Base-by-base conservation (phyloP, 2,888 invertebrate species). In the Keiferia lycopersicella region DNA sequence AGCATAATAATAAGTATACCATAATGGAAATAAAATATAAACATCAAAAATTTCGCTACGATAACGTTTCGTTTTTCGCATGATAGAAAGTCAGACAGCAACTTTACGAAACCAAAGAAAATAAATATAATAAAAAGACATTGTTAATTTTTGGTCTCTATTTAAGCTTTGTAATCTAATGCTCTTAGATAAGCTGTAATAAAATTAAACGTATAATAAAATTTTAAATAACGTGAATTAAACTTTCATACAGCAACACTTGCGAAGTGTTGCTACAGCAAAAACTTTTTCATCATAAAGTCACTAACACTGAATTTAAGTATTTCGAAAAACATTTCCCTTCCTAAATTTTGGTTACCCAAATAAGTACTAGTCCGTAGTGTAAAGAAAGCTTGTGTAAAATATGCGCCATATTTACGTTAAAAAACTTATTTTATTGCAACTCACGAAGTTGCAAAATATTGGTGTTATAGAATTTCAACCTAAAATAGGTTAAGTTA, bases 311-410 rank as follows among this genome's bases (percentile, higher is more conserved):
- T 3, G 14, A 41, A 41, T 41, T 45, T 41, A 41, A 45, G 8
- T 34, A 34, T 34, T n/a, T n/a, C 4, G 22, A 53, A 22, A 8
- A 22, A 20, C 12, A 22, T 22, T 53, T 53, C 10, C 10, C 56
- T 34, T 26, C 56, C n/a, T 59, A 72, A 73, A 69, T 67, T 72
- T 64, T 66, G 79, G 88, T 89, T 88, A 89, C 88, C 89, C 73
- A 81, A 78, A 77, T 20, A 78, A 80, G 79, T 74, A 79, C 90
- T 90, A 90, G 90, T 90, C 90, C 82, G 81, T 86, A 85, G 81
- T 70, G 72, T 82, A 78, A 63, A 62, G 77, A 63, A 62, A 74
- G 86, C 83, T 86, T 83, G 74, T 89, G 87, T 89, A 88, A 79
- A 87, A 86, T 80, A 75, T 71, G 66, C 71, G 75, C 76, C 66